A percentile compares a stretch with the other conserved stretches of the same genome.
phyloP scores from a whole-genome alignment of 92 coral and sea anemone species.

The Diadumene lineata region DNA sequence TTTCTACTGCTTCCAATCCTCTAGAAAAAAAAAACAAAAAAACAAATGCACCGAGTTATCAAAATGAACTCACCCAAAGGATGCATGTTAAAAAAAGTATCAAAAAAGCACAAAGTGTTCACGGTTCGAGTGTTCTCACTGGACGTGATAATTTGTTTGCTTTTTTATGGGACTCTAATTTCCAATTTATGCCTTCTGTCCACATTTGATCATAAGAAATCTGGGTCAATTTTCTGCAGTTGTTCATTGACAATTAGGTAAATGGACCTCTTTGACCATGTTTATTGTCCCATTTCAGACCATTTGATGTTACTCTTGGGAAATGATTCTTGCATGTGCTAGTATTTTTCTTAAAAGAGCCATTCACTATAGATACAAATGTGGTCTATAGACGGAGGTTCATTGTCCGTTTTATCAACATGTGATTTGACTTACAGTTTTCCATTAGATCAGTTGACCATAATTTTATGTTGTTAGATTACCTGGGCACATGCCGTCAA shows the following conservation, averaged over 20 bases:
- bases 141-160: too few species aligned
- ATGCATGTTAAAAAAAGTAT: too few species aligned
- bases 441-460: neutral
- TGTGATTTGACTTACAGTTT: neutral
- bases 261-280: neutral
- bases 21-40: neutral
- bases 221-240: too few species aligned
- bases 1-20: neutral
- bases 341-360: neutral
- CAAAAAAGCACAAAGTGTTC: too few species aligned
- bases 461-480: conserved; percentile 8
- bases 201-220: too few species aligned
- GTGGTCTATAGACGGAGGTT: neutral
- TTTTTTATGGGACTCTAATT: too few species aligned
- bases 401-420: neutral
- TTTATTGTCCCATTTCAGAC: neutral
- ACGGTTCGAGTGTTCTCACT: too few species aligned
- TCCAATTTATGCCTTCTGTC: too few species aligned
- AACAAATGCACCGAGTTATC: too few species aligned
- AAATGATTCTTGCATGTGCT: too few species aligned
- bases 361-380: neutral
- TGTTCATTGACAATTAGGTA: too few species aligned
- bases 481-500: conserved; percentile 95
- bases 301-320: neutral
- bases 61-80: too few species aligned